Evolutionary conservation across 2,113 vertebrate genomes (phyloP).

Genomic region (Odontesthes bonariensis): DNA sequence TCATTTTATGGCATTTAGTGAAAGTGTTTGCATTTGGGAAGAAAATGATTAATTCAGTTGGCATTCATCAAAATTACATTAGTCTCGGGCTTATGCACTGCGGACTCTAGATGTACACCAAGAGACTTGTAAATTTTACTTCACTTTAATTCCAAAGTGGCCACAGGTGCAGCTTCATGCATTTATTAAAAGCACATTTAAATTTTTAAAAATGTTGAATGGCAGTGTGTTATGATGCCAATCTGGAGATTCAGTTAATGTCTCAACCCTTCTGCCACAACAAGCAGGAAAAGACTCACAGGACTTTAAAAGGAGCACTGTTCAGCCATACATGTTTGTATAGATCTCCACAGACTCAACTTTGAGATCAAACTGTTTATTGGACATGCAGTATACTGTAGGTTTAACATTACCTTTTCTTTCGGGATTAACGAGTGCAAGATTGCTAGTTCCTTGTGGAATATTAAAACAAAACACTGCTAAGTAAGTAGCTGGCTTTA

Average conservation of each 20-base stretch:
- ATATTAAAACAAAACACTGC: conserved; percentile 18
- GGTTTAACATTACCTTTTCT: neutral
- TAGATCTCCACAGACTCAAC: neutral
- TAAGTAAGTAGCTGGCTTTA: conserved; percentile 12
- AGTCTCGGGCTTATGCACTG: conserved; percentile 18
- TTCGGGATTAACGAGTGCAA: neutral
- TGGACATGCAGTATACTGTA: neutral
- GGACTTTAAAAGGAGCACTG: neutral
- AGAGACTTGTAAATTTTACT: conserved; percentile 55
- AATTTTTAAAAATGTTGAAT: conserved; percentile 51
- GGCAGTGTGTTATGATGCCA: conserved; percentile 13
- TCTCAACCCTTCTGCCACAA: conserved; percentile 22
- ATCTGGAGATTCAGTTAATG: conserved; percentile 15
- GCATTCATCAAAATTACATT: conserved; percentile 58
- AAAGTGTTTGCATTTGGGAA: conserved; percentile 8
- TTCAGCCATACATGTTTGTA: neutral
- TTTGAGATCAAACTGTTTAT: accelerated
- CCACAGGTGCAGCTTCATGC: conserved; percentile 68
- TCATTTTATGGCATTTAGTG: conserved; percentile 51
- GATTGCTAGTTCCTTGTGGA: conserved; percentile 24
- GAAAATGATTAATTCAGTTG: conserved; percentile 25
- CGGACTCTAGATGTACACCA: conserved; percentile 30
- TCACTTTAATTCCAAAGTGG: conserved; percentile 49
- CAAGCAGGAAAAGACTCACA: conserved; percentile 14
- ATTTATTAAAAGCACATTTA: conserved; percentile 66